Percentiles rank a stretch among this genome's conserved stretches.
These are phyloP conservation scores for Drosophila athabasca DNA, from an alignment of 1,140 invertebrate species.

Conservation along the genomic window DNA sequence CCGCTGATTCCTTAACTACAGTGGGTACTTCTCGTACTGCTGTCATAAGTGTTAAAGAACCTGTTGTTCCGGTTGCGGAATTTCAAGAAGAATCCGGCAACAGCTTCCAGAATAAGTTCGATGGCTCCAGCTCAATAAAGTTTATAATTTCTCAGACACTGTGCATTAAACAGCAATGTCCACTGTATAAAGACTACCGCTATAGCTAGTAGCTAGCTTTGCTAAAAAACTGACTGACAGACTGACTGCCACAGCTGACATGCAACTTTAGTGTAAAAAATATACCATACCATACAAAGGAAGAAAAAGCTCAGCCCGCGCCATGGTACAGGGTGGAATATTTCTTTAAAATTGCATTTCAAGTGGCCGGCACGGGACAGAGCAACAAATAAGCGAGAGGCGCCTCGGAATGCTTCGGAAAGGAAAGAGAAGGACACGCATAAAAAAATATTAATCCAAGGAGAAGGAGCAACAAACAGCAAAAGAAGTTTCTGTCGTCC, in stretches of 20 bases:
- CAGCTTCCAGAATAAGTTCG: too few relatives aligned
- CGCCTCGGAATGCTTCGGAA: constrained; percentile 40
- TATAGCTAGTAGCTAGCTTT: constrained; percentile 3
- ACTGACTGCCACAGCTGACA: not conserved
- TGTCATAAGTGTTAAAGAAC: too few relatives aligned
- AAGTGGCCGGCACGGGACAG: constrained; percentile 26
- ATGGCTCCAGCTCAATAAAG: too few relatives aligned
- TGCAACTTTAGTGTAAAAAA: constrained; percentile 12
- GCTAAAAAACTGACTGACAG: constrained; percentile 10
- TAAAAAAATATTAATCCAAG: constrained; percentile 69
- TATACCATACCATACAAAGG: constrained; percentile 6
- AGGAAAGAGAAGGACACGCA: constrained; percentile 20
- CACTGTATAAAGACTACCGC: not conserved
- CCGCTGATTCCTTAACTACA: too few relatives aligned
- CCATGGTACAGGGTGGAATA: constrained; percentile 46
- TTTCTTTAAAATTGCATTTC: constrained; percentile 68
- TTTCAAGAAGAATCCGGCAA: too few relatives aligned
- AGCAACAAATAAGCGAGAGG: constrained; percentile 41
- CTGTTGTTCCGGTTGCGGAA: too few relatives aligned
- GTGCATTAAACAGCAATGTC: too few relatives aligned
- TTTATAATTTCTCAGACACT: too few relatives aligned
- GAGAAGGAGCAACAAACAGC: constrained; percentile 26
- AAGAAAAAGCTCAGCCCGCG: not conserved
- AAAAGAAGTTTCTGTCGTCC: constrained; percentile 51
- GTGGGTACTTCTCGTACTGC: too few relatives aligned